These are phyloP conservation scores for Eulemur albifrons DNA, from an alignment of 2,797 vertebrate species.

Conservation along the genomic window DNA sequence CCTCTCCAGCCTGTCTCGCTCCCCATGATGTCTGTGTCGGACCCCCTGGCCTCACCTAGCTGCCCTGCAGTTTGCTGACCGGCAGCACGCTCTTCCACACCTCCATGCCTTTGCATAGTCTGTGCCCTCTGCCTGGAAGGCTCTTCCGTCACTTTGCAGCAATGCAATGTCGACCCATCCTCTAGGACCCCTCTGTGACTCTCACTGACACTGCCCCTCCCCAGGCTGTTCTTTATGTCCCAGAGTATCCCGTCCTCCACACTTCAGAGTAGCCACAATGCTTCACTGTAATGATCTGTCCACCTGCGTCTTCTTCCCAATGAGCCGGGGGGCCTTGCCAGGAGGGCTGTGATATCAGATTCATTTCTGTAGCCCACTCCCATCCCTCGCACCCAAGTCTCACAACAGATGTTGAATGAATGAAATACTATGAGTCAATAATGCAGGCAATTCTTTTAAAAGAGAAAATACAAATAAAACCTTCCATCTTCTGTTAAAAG, in stretches of 20 bases:
- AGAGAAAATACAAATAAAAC: constrained; percentile 22
- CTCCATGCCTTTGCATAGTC: fast-evolving
- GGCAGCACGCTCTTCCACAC: fast-evolving
- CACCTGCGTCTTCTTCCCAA: not conserved
- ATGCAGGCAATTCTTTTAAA: not conserved
- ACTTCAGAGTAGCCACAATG: not conserved
- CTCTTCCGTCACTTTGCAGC: not conserved
- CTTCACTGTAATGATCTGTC: fast-evolving
- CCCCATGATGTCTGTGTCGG: not conserved
- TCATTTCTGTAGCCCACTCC: not conserved
- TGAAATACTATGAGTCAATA: not conserved
- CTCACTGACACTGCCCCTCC: not conserved
- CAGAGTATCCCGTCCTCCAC: too few relatives aligned
- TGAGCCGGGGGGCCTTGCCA: not conserved
- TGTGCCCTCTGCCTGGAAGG: not conserved
- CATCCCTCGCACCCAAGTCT: not conserved
- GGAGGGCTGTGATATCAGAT: fast-evolving
- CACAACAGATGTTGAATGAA: not conserved
- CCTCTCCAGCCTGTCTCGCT: not conserved
- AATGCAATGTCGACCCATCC: not conserved
- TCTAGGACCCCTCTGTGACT: not conserved
- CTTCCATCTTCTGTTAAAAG: constrained; percentile 48
- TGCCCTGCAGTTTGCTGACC: fast-evolving
- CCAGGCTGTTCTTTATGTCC: not conserved
- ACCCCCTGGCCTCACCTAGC: not conserved